phyloP scores from a whole-genome alignment of 2,113 vertebrate species.

The Ranitomeya imitator region DNA sequence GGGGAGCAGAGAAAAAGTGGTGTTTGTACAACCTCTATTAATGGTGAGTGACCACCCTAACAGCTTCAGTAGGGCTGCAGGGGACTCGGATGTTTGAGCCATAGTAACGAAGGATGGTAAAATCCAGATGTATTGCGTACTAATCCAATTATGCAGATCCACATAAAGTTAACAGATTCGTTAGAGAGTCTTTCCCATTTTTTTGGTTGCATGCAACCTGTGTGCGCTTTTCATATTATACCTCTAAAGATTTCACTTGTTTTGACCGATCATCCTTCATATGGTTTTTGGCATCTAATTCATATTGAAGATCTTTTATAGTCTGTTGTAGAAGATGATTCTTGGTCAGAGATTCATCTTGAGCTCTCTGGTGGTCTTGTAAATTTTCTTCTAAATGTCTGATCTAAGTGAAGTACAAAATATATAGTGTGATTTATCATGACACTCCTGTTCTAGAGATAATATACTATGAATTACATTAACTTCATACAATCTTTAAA shows the following conservation, averaged over 20 bases:
- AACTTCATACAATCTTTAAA: neutral
- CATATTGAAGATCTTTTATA: constrained; percentile 81
- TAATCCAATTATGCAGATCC: neutral
- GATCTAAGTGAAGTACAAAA: constrained; percentile 68
- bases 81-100: no score
- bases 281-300: constrained; percentile 78
- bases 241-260: constrained; percentile 89
- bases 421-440: neutral
- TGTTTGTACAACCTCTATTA: no score
- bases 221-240: constrained; percentile 61
- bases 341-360: constrained; percentile 80
- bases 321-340: constrained; percentile 81
- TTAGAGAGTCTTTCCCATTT: neutral
- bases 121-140: no score
- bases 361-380: constrained; percentile 77
- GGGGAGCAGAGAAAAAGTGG: no score
- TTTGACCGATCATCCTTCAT: constrained; percentile 81
- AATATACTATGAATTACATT: neutral
- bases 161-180: neutral
- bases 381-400: constrained; percentile 80
- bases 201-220: neutral
- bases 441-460: neutral
- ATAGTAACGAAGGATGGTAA: no score
- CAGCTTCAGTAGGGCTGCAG: no score
- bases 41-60: no score